These are phyloP conservation scores for Oceanodroma leucorhoa DNA, from an alignment of 2,797 vertebrate species.

Conservation along the genomic window DNA sequence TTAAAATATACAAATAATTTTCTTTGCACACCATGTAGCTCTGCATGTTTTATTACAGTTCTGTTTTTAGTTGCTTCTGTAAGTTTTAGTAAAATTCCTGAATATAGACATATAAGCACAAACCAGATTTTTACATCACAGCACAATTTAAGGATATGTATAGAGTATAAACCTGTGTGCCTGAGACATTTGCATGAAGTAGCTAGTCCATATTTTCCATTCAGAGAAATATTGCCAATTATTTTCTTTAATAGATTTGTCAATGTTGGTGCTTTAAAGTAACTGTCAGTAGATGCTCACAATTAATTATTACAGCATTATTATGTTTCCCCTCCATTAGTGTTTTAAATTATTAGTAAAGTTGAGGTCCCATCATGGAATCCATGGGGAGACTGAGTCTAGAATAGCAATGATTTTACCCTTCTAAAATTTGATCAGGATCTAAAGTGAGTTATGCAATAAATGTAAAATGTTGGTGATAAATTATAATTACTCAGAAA, in stretches of 20 bases:
- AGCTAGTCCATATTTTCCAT: not conserved
- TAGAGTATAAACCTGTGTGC: not conserved
- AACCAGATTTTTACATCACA: not conserved
- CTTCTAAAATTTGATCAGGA: not conserved
- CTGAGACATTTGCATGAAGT: not conserved
- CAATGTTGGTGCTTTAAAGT: not conserved
- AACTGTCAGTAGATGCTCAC: not conserved
- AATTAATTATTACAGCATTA: not conserved
- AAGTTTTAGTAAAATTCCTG: not conserved
- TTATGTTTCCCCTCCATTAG: not conserved
- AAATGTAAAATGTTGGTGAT: not conserved
- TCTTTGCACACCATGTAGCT: not conserved
- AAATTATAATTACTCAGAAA: not conserved
- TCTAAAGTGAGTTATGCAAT: not conserved
- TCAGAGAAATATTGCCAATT: not conserved
- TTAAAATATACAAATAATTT: constrained; percentile 12
- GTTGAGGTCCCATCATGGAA: not conserved
- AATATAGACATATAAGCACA: not conserved
- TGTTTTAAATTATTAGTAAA: not conserved
- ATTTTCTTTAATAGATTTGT: not conserved
- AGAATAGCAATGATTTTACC: not conserved
- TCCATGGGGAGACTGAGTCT: not conserved
- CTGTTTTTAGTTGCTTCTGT: not conserved
- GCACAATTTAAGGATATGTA: not conserved
- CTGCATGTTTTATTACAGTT: not conserved